phyloP scores from a whole-genome alignment of 2,888 invertebrate species.

The Apantesis nais region DNA sequence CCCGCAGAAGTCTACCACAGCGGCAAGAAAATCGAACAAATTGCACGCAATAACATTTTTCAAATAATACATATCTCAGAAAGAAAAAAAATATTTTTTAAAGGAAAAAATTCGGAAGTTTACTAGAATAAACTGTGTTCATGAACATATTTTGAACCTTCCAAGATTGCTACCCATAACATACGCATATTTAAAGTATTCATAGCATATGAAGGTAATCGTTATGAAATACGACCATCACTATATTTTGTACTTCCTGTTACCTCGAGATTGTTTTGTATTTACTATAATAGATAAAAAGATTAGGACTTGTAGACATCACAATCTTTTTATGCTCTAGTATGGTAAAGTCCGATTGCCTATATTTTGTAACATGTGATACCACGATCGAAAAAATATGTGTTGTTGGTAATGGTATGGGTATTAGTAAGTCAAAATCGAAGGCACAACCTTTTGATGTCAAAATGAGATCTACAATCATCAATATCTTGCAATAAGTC shows the following conservation, averaged over 20 bases:
- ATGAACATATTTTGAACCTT: not conserved
- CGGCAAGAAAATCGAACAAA: too few relatives aligned
- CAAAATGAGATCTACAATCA: not conserved
- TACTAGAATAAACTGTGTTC: not conserved
- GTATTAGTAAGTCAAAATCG: not conserved
- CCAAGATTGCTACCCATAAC: not conserved
- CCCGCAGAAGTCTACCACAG: too few relatives aligned
- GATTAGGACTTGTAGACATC: not conserved
- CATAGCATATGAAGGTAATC: conserved; percentile 32
- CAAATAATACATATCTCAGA: too few relatives aligned
- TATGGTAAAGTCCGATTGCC: not conserved
- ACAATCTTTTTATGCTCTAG: not conserved
- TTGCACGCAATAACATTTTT: too few relatives aligned
- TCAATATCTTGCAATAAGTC: too few relatives aligned
- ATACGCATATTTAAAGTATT: conserved; percentile 8
- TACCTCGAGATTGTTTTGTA: conserved; percentile 34
- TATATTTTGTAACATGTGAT: not conserved
- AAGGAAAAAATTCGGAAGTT: not conserved
- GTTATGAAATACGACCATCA: conserved; percentile 29
- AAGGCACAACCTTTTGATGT: not conserved
- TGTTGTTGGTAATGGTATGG: not conserved
- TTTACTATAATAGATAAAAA: conserved; percentile 11
- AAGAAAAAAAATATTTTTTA: not conserved
- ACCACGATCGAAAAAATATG: not conserved
- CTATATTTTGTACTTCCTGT: conserved; percentile 39